Evolutionary conservation across 2,888 invertebrate genomes (phyloP).

Genomic region (Scotopteryx bipunctaria): DNA sequence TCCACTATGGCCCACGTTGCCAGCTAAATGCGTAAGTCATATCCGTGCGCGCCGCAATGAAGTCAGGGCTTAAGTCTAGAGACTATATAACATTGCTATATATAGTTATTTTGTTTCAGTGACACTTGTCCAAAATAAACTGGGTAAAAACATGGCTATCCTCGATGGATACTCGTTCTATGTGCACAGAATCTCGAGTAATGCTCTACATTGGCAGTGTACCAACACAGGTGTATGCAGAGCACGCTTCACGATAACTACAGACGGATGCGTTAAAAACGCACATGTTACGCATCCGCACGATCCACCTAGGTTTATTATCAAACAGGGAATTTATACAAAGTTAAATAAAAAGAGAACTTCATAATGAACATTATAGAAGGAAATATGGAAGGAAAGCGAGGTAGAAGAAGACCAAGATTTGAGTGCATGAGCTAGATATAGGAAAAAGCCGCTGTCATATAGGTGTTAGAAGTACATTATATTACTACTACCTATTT

Average conservation of each 20-base stretch:
- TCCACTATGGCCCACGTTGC: too few relatives aligned
- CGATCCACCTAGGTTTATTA: constrained; percentile 8
- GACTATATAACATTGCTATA: too few relatives aligned
- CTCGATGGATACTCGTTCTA: constrained; percentile 34
- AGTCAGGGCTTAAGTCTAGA: too few relatives aligned
- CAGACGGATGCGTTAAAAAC: constrained; percentile 8
- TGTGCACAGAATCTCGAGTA: constrained; percentile 20
- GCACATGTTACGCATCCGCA: constrained; percentile 6
- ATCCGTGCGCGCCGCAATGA: too few relatives aligned
- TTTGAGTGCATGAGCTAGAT: too few relatives aligned
- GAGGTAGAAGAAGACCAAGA: too few relatives aligned
- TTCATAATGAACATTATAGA: neutral
- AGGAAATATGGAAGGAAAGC: too few relatives aligned
- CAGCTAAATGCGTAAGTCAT: too few relatives aligned
- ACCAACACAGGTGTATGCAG: constrained; percentile 15
- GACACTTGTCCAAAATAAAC: constrained; percentile 24
- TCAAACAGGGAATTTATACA: constrained; percentile 10
- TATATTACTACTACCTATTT: too few relatives aligned
- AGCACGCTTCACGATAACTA: constrained; percentile 17
- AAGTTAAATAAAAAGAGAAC: neutral
- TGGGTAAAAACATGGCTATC: constrained; percentile 36
- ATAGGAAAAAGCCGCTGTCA: too few relatives aligned
- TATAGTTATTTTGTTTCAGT: constrained; percentile 22
- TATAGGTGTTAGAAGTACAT: too few relatives aligned
- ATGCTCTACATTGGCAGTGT: constrained; percentile 23